phyloP scores from a whole-genome alignment of 2,888 invertebrate genomes.

The Hirudinaria manillensis region DNA sequence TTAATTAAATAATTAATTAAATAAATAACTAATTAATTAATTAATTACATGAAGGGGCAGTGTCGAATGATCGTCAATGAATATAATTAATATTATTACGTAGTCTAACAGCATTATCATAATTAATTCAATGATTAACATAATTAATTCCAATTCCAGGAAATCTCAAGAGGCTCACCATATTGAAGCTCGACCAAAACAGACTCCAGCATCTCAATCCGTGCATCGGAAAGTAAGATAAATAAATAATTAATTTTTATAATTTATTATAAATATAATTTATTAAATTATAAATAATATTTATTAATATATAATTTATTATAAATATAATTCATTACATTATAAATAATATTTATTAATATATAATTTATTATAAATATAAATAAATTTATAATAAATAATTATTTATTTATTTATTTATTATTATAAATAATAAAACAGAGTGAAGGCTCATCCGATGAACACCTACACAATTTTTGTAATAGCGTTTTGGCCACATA shows the following conservation, averaged over 20 bases:
- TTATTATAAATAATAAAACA: too few relatives aligned
- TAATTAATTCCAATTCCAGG: constrained; percentile 62
- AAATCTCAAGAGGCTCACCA: constrained; percentile 77
- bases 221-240: constrained; percentile 54
- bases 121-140: background rate
- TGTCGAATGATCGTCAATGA: background rate
- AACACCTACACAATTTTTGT: too few relatives aligned
- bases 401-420: too few relatives aligned
- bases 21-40: background rate
- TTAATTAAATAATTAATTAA: too few relatives aligned
- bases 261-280: background rate
- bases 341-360: too few relatives aligned
- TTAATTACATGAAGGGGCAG: background rate
- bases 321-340: background rate
- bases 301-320: constrained; percentile 1
- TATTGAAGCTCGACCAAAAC: constrained; percentile 81
- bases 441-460: too few relatives aligned
- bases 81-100: background rate
- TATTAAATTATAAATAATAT: background rate
- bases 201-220: constrained; percentile 54
- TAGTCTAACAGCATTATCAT: background rate
- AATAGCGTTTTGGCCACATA: too few relatives aligned
- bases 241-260: background rate
- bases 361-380: too few relatives aligned
- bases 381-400: too few relatives aligned